These are phyloP conservation scores for Xestia rhomboidea DNA, from an alignment of 2,888 invertebrate genomes.

Conservation along the genomic window DNA sequence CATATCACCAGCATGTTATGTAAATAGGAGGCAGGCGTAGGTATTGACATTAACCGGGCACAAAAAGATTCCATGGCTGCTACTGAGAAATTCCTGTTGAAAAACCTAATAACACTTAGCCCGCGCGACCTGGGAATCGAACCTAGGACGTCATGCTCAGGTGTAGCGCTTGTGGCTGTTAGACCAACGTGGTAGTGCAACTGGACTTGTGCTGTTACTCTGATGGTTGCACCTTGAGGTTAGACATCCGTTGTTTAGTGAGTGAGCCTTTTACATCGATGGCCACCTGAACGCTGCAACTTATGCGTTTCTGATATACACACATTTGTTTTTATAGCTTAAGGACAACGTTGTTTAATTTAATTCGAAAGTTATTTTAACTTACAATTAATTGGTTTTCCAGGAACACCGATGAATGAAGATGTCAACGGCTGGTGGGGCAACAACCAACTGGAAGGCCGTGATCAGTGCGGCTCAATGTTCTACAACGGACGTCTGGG, in stretches of 20 bases:
- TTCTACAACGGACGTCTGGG: slow-evolving; percentile 79
- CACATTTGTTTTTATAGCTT: background rate
- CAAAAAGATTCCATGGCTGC: background rate
- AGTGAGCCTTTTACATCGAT: background rate
- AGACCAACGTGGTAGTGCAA: background rate
- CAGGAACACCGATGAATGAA: slow-evolving; percentile 7
- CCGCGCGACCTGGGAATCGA: background rate
- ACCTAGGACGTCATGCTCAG: background rate
- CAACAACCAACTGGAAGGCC: slow-evolving; percentile 76
- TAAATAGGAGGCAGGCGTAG: no score
- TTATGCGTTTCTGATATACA: background rate
- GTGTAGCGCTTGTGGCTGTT: background rate
- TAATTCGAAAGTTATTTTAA: background rate
- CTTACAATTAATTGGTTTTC: background rate
- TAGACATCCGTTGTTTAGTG: background rate
- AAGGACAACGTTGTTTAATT: background rate
- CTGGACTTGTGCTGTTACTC: background rate
- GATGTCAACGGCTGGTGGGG: slow-evolving; percentile 77
- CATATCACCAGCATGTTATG: background rate
- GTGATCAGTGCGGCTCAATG: slow-evolving; percentile 73
- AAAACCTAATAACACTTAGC: background rate
- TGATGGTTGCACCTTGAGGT: background rate
- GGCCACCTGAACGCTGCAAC: background rate
- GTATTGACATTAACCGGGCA: background rate
- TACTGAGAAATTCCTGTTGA: background rate